phyloP scores from a whole-genome alignment of 2,888 invertebrate species.

The Phengaris alcon region DNA sequence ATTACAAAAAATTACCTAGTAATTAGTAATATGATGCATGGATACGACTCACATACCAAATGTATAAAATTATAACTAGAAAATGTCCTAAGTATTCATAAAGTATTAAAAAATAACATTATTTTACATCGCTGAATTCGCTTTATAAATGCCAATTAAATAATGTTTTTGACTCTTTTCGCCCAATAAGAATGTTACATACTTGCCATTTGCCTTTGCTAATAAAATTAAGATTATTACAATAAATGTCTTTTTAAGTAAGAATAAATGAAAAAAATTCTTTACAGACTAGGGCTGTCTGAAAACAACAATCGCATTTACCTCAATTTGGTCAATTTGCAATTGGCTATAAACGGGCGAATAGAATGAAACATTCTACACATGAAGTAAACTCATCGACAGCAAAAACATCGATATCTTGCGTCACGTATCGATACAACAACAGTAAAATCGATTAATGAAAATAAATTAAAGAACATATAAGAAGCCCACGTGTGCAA shows the following conservation, averaged over 20 bases:
- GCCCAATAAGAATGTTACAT: background rate
- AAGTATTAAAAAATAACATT: background rate
- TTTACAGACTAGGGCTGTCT: background rate
- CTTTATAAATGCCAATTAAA: background rate
- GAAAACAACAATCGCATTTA: background rate
- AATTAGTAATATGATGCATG: background rate
- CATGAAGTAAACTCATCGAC: conserved; percentile 20
- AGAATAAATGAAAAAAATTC: background rate
- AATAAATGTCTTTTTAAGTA: background rate
- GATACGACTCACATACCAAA: background rate
- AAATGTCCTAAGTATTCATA: background rate
- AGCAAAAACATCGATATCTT: conserved; percentile 32
- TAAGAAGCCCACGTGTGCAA: conserved; percentile 52
- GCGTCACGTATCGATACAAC: conserved; percentile 57
- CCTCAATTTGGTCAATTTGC: background rate
- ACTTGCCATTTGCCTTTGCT: background rate
- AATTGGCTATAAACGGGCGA: conserved; percentile 4
- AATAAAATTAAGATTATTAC: background rate
- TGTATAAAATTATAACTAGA: conserved; percentile 5
- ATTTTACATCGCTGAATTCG: background rate
- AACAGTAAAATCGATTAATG: conserved; percentile 55
- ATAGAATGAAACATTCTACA: conserved; percentile 8
- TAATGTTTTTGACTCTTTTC: background rate
- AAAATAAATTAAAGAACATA: conserved; percentile 51
- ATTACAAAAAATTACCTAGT: background rate